phyloP scores from a whole-genome alignment of 2,797 vertebrate genomes.

The Bradypodion ventrale region DNA sequence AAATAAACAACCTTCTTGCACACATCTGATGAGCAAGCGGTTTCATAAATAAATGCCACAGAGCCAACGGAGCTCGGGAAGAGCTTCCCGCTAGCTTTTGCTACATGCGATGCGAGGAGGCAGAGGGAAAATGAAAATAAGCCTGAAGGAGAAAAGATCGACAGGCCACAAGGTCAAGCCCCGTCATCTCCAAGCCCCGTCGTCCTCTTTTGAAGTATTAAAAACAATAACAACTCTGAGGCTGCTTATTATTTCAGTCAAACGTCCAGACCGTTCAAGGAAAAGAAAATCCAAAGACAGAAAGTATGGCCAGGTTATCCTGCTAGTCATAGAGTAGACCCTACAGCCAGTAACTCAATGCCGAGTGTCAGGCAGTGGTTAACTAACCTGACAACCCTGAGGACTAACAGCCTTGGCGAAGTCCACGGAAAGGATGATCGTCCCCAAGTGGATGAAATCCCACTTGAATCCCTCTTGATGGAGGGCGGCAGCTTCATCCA shows the following conservation, averaged over 20 bases:
- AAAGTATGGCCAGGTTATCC: too few relatives aligned
- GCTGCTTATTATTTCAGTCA: neutral
- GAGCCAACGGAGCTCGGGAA: slow-evolving; percentile 47
- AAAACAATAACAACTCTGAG: neutral
- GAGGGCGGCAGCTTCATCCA: too few relatives aligned
- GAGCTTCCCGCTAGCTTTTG: slow-evolving; percentile 37
- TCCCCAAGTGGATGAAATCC: too few relatives aligned
- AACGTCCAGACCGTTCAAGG: neutral
- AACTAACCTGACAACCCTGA: too few relatives aligned
- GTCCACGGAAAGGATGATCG: too few relatives aligned
- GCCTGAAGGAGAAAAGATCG: accelerated
- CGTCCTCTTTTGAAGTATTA: neutral
- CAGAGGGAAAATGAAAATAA: accelerated
- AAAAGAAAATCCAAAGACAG: neutral
- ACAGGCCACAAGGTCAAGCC: neutral
- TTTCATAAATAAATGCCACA: slow-evolving; percentile 57
- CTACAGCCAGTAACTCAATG: too few relatives aligned
- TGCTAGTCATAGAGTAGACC: too few relatives aligned
- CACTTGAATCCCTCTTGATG: too few relatives aligned
- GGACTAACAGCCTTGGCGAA: too few relatives aligned
- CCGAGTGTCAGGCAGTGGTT: too few relatives aligned
- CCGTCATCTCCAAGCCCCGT: neutral
- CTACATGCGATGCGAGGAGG: neutral
- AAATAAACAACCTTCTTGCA: slow-evolving; percentile 43
- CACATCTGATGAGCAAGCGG: slow-evolving; percentile 47